These are phyloP conservation scores for Prunella fulvescens DNA, from an alignment of 2,113 vertebrate genomes.

Conservation along the genomic window DNA sequence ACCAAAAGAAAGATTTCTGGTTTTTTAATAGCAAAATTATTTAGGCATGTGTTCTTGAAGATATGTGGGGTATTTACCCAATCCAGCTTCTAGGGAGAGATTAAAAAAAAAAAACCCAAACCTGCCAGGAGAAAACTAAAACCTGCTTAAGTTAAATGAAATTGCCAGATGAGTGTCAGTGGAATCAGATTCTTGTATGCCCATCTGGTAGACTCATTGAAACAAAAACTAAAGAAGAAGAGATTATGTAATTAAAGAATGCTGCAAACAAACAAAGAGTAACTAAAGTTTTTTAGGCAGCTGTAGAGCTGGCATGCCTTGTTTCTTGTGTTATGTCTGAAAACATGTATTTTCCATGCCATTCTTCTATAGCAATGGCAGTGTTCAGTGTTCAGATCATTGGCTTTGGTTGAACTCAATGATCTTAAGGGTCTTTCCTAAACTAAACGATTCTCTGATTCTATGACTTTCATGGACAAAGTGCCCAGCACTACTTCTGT, in stretches of 20 bases:
- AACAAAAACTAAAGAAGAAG: background rate
- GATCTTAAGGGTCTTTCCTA: background rate
- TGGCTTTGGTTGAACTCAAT: background rate
- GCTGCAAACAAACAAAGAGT: background rate
- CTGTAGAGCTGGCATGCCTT: background rate
- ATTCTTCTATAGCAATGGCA: background rate
- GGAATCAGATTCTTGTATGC: background rate
- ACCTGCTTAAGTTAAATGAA: background rate
- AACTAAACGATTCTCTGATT: background rate
- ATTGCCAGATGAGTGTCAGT: background rate
- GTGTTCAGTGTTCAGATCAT: background rate
- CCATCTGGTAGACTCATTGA: slow-evolving; percentile 22
- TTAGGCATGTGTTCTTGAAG: background rate
- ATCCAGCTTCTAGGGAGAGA: background rate
- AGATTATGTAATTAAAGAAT: background rate
- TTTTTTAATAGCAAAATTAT: background rate
- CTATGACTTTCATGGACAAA: background rate
- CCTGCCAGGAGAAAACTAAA: background rate
- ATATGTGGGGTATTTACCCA: background rate
- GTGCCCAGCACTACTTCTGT: background rate
- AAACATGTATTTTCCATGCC: background rate
- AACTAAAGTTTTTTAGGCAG: background rate
- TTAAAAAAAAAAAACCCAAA: background rate
- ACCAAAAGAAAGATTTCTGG: background rate
- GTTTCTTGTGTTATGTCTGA: background rate